Evolutionary conservation across 2,797 vertebrate genomes (phyloP).

Genomic region (Argya squamiceps): DNA sequence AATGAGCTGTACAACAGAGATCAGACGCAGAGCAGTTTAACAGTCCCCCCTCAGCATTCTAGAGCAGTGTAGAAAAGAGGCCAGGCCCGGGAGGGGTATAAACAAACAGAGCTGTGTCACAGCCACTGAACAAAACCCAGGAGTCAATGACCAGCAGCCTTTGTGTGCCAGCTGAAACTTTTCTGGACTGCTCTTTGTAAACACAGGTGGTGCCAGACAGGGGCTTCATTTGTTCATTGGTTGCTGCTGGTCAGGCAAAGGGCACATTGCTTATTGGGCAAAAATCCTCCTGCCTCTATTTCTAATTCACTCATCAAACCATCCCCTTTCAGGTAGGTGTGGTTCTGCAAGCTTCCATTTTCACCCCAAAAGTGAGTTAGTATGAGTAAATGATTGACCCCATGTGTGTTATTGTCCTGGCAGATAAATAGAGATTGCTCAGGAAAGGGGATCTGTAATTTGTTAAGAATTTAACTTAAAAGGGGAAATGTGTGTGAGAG

Average conservation of each 20-base stretch:
- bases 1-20: neutral
- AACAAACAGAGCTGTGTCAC: neutral
- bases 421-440: constrained; percentile 16
- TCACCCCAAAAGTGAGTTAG: neutral
- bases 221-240: neutral
- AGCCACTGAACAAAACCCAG: neutral
- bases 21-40: neutral
- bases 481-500: neutral
- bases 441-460: neutral
- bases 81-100: neutral
- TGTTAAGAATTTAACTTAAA: neutral
- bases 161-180: neutral
- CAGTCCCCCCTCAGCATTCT: neutral
- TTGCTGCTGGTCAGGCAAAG: neutral
- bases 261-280: neutral
- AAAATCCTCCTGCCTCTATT: neutral
- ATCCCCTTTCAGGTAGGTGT: neutral
- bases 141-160: neutral
- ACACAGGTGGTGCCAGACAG: neutral
- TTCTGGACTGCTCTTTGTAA: constrained; percentile 16
- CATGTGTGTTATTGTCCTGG: neutral
- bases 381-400: constrained; percentile 33
- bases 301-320: neutral
- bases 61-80: neutral
- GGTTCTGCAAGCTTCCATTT: neutral